Evolutionary conservation across 2,113 vertebrate genomes (phyloP).

Genomic region (Macroglossus sobrinus): DNA sequence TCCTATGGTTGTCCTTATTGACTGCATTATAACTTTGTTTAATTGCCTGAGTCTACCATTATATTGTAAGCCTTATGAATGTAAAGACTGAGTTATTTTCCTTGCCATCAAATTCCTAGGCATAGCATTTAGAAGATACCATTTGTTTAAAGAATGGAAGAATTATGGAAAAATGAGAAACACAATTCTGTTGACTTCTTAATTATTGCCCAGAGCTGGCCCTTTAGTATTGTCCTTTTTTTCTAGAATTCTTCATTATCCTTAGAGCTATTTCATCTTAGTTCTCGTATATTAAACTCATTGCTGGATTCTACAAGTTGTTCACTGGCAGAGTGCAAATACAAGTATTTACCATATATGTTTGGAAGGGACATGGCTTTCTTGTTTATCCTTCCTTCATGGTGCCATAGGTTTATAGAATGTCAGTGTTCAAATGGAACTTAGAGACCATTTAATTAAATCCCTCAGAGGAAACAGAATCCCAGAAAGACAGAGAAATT

Average conservation of each 20-base stretch:
- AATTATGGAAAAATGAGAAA: background rate
- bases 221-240: background rate
- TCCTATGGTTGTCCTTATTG: background rate
- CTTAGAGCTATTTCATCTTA: background rate
- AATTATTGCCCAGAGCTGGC: background rate
- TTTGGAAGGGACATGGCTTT: background rate
- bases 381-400: background rate
- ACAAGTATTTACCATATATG: background rate
- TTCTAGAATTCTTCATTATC: background rate
- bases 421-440: background rate
- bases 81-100: background rate
- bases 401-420: background rate
- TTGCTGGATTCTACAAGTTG: background rate
- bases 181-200: background rate
- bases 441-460: constrained; percentile 5
- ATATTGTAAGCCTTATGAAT: background rate
- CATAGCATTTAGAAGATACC: background rate
- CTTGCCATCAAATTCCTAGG: background rate
- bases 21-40: background rate
- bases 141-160: background rate
- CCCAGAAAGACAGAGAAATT: background rate
- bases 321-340: background rate
- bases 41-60: background rate
- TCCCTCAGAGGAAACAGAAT: background rate
- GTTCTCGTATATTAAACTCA: background rate